These are phyloP conservation scores for Ciconia maguari DNA, from an alignment of 2,113 vertebrate genomes.

Conservation along the genomic window DNA sequence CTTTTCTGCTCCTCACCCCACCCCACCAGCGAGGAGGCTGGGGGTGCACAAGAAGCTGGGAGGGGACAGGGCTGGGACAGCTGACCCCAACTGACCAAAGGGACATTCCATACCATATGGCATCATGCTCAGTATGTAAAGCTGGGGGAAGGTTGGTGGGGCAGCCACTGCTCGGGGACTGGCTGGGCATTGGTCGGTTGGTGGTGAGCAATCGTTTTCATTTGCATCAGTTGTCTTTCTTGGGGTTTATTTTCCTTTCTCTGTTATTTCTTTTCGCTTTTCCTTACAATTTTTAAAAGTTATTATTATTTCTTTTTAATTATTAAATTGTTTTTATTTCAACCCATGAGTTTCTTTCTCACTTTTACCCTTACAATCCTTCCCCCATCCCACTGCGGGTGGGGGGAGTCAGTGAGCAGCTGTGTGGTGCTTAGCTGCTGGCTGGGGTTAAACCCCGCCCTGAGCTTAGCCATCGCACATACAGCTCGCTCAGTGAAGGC, in stretches of 20 bases:
- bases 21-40: rapidly evolving
- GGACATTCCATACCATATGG: neutral
- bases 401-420: neutral
- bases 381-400: rapidly evolving
- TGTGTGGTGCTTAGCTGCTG: neutral
- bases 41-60: neutral
- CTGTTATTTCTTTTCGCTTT: neutral
- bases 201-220: neutral
- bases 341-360: neutral
- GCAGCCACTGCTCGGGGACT: rapidly evolving
- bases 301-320: neutral
- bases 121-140: neutral
- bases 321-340: neutral
- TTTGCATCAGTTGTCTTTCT: neutral
- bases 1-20: neutral
- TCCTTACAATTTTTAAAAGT: neutral
- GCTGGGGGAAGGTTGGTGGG: rapidly evolving
- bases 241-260: neutral
- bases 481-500: neutral
- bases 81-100: neutral
- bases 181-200: rapidly evolving
- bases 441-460: neutral
- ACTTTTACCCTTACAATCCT: neutral
- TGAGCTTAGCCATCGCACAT: neutral
- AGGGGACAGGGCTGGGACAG: neutral